Conservation (phyloP, 2,113 vertebrate species). For the Gobiocypris rarus region DNA sequence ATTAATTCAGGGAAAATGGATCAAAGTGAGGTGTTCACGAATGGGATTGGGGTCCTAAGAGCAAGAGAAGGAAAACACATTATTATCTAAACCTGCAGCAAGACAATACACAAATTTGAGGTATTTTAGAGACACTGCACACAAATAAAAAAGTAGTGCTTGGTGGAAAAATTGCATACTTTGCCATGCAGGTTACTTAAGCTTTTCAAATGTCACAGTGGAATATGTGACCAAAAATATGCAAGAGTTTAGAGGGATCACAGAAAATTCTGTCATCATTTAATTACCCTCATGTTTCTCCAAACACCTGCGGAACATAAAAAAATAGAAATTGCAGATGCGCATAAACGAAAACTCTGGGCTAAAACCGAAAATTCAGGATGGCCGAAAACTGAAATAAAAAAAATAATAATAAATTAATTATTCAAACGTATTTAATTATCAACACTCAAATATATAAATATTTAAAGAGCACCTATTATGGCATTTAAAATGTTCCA, state of each 20-base stretch:
- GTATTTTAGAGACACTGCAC: not conserved
- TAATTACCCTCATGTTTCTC: not conserved
- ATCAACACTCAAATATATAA: no score
- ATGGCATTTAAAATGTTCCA: no score
- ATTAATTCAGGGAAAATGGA: slow-evolving; percentile 61
- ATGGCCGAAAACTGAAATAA: no score
- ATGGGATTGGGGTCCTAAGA: slow-evolving; percentile 48
- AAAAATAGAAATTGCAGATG: no score
- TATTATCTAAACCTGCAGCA: slow-evolving; percentile 8
- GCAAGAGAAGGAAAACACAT: not conserved
- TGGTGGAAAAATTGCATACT: not conserved
- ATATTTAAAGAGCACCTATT: no score
- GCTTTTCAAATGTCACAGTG: not conserved
- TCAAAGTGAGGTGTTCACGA: slow-evolving; percentile 50
- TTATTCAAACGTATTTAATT: no score
- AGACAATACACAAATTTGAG: not conserved
- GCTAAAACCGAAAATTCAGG: no score
- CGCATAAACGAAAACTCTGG: no score
- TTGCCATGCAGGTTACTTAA: not conserved
- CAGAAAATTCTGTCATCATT: not conserved
- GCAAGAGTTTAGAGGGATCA: not conserved
- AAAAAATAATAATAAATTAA: no score
- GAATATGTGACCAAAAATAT: no score
- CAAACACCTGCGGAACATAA: not conserved
- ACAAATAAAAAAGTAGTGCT: not conserved